Evolutionary conservation across 2,888 invertebrate species (phyloP), one percentile per base, ranked within the genome.

Genomic region (Agrotis exclamationis): DNA sequence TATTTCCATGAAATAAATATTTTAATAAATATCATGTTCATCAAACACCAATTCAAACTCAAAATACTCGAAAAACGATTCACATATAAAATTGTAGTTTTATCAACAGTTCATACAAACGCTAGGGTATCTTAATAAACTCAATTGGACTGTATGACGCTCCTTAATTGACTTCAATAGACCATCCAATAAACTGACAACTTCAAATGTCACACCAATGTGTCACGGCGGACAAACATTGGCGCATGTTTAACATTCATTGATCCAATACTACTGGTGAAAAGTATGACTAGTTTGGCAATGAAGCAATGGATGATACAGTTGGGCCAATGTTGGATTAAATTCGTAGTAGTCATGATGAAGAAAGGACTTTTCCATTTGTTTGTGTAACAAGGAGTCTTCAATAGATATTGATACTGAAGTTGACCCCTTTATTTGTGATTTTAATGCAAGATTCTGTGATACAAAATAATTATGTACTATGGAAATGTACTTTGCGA

Each of bases 61-160:
- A n/a, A 67, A 78, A 60, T 20, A 64, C 57, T 62, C 48, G 3
- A 62, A 63, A 13, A 44, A 54, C 13, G n/a, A 39, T 57, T 60
- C 48, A 5, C 53, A 47, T 39, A 85, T 68, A 71, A 76, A 84
- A 82, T 79, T 63, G 74, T 71, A 75, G 79, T 82, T 89, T 86
- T 84, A 87, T 85, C 85, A 87, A 84, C 85, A 76, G 71, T 44
- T 74, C 63, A 77, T 64, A 78, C 74, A 76, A 74, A 74, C 73
- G 72, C 56, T 59, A 69, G 60, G 44, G 65, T 73, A 73, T 65
- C 64, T 72, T 87, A 94, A 93, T 93, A 88, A 92, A 89, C 89
- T 90, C 94, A 95, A 95, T 95, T 95, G 95, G 88, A 87, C 71
- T 79, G 91, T 83, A 91, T 90, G 90, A 89, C 90, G 91, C 93